A percentile compares a stretch with the other conserved stretches of the same genome.
Conservation (phyloP, 2,888 invertebrate species). For the Arrhopalites spinosus region DNA sequence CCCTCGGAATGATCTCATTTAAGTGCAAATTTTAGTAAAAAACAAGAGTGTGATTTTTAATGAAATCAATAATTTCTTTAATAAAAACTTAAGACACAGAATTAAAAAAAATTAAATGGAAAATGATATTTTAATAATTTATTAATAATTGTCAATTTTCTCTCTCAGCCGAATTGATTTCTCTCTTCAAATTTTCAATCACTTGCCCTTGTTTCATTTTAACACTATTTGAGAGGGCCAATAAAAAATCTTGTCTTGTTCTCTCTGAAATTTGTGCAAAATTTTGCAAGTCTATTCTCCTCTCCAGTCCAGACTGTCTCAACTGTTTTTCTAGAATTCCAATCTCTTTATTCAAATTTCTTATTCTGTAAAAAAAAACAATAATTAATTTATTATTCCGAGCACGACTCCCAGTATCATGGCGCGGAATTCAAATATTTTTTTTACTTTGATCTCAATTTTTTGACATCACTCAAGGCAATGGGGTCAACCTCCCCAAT, state of each 20-base stretch:
- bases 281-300: conserved; percentile 65
- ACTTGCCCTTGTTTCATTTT: background rate
- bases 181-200: too few species aligned
- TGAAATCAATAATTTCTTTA: too few species aligned
- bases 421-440: background rate
- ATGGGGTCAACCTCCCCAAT: conserved; percentile 46
- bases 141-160: too few species aligned
- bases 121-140: too few species aligned
- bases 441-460: conserved; percentile 36
- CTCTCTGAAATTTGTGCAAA: conserved; percentile 66
- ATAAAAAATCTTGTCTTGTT: conserved; percentile 63
- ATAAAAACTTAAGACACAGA: too few species aligned
- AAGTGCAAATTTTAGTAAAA: too few species aligned
- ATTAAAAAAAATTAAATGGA: too few species aligned
- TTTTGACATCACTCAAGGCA: conserved; percentile 36
- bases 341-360: conserved; percentile 70
- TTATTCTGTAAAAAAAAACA: conserved; percentile 60
- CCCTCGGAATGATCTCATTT: too few species aligned
- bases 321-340: conserved; percentile 69
- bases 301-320: conserved; percentile 69
- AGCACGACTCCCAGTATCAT: background rate
- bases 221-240: background rate
- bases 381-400: background rate
- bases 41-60: too few species aligned
- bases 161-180: too few species aligned